A percentile compares a stretch with the other conserved stretches of the same genome.
These are phyloP conservation scores for Rhagophthalmus giganteus DNA, from an alignment of 2,888 invertebrate genomes.

Conservation along the genomic window DNA sequence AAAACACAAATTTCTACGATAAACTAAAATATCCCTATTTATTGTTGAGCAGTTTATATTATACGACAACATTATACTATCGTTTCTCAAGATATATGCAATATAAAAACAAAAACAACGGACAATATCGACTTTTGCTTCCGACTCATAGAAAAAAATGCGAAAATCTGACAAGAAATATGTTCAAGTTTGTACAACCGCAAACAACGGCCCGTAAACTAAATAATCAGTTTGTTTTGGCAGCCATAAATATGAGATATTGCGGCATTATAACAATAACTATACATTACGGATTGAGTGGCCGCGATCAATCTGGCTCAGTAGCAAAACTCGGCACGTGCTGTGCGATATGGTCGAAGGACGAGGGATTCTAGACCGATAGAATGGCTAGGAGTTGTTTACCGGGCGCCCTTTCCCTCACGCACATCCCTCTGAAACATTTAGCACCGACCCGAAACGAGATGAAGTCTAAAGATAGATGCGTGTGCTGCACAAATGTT, in stretches of 20 bases:
- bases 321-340: slow-evolving; percentile 31
- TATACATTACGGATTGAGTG: slow-evolving; percentile 37
- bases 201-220: slow-evolving; percentile 19
- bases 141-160: neutral
- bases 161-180: slow-evolving; percentile 18
- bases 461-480: slow-evolving; percentile 20
- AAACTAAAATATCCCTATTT: no score
- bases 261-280: slow-evolving; percentile 37
- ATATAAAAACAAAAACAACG: slow-evolving; percentile 1
- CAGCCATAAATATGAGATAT: slow-evolving; percentile 37
- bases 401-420: slow-evolving; percentile 22
- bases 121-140: slow-evolving; percentile 1
- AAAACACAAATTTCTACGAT: no score
- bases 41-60: no score
- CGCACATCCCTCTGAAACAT: slow-evolving; percentile 27
- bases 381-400: slow-evolving; percentile 25
- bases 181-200: slow-evolving; percentile 9
- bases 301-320: slow-evolving; percentile 30
- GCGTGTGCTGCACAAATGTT: slow-evolving; percentile 25
- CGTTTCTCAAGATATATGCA: neutral
- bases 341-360: slow-evolving; percentile 30
- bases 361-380: slow-evolving; percentile 24
- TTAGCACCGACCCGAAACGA: slow-evolving; percentile 23
- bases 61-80: no score
- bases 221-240: slow-evolving; percentile 30